Evolutionary conservation across 2,113 vertebrate species (phyloP).

Genomic region (Anhinga rufa): DNA sequence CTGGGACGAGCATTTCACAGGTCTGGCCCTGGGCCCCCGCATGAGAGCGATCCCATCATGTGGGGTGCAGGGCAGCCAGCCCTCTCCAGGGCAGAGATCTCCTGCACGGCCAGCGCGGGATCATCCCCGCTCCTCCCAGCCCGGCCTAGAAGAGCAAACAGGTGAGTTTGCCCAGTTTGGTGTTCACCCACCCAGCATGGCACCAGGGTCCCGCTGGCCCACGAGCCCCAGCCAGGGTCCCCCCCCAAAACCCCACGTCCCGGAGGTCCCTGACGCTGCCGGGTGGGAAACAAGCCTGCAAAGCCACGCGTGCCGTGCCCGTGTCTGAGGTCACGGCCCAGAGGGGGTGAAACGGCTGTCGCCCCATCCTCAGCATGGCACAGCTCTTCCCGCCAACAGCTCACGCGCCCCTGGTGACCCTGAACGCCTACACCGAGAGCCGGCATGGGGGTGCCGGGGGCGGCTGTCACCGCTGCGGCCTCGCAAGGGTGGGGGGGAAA

Average conservation of each 20-base stretch:
- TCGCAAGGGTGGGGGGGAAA: no score
- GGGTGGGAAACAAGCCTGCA: background rate
- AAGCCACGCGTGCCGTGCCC: background rate
- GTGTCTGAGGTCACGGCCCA: background rate
- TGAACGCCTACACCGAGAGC: rapidly evolving
- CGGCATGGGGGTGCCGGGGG: background rate
- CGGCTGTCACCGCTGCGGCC: background rate
- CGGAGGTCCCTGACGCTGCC: rapidly evolving
- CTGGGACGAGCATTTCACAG: background rate
- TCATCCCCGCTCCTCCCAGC: background rate
- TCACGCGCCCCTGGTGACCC: rapidly evolving
- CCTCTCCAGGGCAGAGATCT: background rate
- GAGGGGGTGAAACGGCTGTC: background rate
- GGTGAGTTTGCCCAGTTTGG: background rate
- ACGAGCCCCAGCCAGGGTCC: background rate
- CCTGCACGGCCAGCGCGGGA: rapidly evolving
- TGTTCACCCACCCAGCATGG: background rate
- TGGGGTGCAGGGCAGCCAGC: background rate
- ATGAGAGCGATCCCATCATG: background rate
- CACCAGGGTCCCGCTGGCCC: background rate
- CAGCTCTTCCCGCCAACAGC: background rate
- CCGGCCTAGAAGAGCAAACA: background rate
- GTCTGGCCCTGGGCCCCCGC: background rate
- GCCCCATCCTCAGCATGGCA: rapidly evolving
- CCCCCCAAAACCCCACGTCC: rapidly evolving